Base-by-base conservation (phyloP, 1,140 invertebrate genomes). In the Agrypnia vestita region DNA sequence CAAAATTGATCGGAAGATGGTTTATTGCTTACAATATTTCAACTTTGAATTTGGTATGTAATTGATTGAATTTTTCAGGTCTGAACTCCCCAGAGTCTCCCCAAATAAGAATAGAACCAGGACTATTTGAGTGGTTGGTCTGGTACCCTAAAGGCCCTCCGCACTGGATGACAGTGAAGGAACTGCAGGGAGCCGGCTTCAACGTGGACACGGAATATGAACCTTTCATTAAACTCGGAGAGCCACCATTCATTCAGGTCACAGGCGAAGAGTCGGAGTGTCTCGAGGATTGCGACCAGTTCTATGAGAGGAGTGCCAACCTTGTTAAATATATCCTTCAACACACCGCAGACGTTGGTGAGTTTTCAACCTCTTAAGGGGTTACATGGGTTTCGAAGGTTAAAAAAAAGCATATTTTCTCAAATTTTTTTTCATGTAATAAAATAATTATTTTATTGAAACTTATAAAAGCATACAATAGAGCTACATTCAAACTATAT, bases 91-190 rank as follows among this genome's bases (percentile, higher is more conserved):
- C 86, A 43, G 83, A 85, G 0, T 85, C 87, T 0, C 80, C 88
- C n/a, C 89, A 88, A 56, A 92, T 97, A n/a, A 92, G 91, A 82
- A 90, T 97, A 21, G 97, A 98, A 85, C 96, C 96, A 0, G 96
- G 95, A 0, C 86, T 98, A 15, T 98, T 98, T 87, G 97, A 98
- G 86, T 98, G 95, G 95, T 90, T 97, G 76, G 92, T 93, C n/a
- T 98, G 97, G 97, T 96, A 98, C 87, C 91, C 93, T 4, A 93
- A 94, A 72, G 92, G 92, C 0, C 87, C 96, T 84, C 96, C 96
- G 12, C 91, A 92, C 17, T 98, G 95, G 92, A 93, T 98, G 91
- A 93, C 91, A 17, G 86, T 89, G 0, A 89, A 92, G 6, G 96
- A 97, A 85, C 87, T 97, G 4, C 87, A 88, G 3, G 90, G 91